A percentile compares a stretch with the other conserved stretches of the same genome.
Evolutionary conservation across 2,888 invertebrate species (phyloP).

Genomic region (Teleogryllus oceanicus): DNA sequence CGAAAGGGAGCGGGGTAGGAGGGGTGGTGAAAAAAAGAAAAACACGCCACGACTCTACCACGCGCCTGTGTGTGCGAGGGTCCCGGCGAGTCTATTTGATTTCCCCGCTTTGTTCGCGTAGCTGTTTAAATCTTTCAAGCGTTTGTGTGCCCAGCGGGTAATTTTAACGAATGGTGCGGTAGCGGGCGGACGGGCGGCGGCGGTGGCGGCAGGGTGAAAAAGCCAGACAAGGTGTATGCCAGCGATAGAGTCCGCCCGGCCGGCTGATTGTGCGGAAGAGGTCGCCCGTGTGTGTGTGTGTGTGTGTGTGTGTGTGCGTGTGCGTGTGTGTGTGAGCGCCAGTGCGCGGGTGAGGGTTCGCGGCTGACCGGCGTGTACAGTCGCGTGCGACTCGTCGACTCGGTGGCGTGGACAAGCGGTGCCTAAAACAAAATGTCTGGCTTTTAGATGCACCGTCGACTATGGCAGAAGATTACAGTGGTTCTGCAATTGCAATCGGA

Average conservation of each 20-base stretch:
- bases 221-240: slow-evolving; percentile 9
- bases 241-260: background rate
- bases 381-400: too few species aligned
- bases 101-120: slow-evolving; percentile 1
- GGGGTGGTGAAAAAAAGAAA: background rate
- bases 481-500: too few species aligned
- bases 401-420: too few species aligned
- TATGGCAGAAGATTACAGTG: too few species aligned
- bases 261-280: slow-evolving; percentile 18
- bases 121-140: slow-evolving; percentile 18
- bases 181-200: background rate
- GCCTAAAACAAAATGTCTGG: too few species aligned
- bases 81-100: background rate
- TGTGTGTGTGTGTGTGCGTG: background rate
- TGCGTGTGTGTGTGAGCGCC: background rate
- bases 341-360: background rate
- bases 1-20: background rate
- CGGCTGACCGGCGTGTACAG: background rate
- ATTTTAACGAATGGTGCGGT: slow-evolving; percentile 18
- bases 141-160: slow-evolving; percentile 18
- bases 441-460: too few species aligned
- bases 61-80: background rate
- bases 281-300: background rate
- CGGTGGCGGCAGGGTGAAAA: background rate
- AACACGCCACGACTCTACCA: background rate